These are phyloP conservation scores for Drosophila algonquin DNA, from an alignment of 2,888 invertebrate species.

Conservation along the genomic window DNA sequence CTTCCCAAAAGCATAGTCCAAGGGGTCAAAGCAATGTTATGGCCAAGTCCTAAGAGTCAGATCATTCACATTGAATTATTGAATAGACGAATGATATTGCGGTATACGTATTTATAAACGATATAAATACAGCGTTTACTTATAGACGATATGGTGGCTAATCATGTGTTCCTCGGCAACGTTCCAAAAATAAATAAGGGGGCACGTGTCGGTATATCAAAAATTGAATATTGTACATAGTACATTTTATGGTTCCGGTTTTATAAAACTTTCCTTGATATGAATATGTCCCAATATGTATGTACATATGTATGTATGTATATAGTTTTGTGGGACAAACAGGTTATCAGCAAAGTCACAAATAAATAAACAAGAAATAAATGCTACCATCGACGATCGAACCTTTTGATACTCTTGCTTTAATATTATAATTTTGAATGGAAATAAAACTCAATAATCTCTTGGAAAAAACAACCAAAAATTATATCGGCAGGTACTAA, in stretches of 20 bases:
- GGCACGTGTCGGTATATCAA: slow-evolving; percentile 60
- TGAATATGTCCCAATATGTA: not conserved
- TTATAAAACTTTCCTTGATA: slow-evolving; percentile 25
- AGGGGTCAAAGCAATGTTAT: slow-evolving; percentile 45
- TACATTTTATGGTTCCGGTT: slow-evolving; percentile 34
- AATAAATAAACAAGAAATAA: slow-evolving; percentile 44
- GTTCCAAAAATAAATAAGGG: slow-evolving; percentile 59
- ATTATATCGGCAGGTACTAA: no score
- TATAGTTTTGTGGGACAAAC: slow-evolving; percentile 42
- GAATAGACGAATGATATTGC: slow-evolving; percentile 7
- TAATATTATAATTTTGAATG: no score
- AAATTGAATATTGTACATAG: slow-evolving; percentile 16
- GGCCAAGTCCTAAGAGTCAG: slow-evolving; percentile 26
- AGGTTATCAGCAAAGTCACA: slow-evolving; percentile 62
- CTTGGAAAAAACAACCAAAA: no score
- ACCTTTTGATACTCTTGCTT: slow-evolving; percentile 5
- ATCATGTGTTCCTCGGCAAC: slow-evolving; percentile 44
- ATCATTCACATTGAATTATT: not conserved
- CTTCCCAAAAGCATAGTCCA: slow-evolving; percentile 39
- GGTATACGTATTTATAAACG: slow-evolving; percentile 1
- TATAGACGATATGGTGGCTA: slow-evolving; percentile 34
- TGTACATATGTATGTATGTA: no score
- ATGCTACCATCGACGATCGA: slow-evolving; percentile 4
- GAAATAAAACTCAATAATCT: no score
- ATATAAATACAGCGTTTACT: slow-evolving; percentile 14